phyloP scores from a whole-genome alignment of 2,888 invertebrate genomes.

The Napeogenes inachia region DNA sequence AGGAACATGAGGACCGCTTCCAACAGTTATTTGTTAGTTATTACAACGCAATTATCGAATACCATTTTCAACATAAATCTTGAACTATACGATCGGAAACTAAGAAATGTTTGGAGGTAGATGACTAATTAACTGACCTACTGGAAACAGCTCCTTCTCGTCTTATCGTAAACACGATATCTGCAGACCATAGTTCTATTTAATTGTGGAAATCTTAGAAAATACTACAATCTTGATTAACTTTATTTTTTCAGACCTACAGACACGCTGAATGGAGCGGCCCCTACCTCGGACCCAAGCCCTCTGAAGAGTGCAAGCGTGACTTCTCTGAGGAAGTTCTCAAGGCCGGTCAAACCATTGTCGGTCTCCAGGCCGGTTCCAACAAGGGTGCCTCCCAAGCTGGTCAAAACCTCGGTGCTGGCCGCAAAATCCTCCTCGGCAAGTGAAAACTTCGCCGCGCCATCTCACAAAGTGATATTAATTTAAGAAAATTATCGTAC shows the following conservation, averaged over 20 bases:
- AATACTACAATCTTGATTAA: slow-evolving; percentile 5
- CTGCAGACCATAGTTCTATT: no score
- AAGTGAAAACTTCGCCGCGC: slow-evolving; percentile 78
- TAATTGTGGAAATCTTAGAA: not conserved
- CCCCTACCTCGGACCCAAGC: slow-evolving; percentile 95
- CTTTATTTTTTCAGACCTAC: slow-evolving; percentile 81
- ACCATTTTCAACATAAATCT: no score
- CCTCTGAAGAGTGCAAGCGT: slow-evolving; percentile 94
- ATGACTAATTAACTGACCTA: no score
- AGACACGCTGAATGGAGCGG: slow-evolving; percentile 90
- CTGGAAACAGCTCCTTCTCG: no score
- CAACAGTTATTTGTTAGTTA: no score
- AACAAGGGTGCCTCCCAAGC: slow-evolving; percentile 97
- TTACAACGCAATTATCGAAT: no score
- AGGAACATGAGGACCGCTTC: slow-evolving; percentile 43
- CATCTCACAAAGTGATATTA: slow-evolving; percentile 68
- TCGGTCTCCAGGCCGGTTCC: slow-evolving; percentile 96
- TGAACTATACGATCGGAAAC: no score
- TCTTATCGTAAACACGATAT: no score
- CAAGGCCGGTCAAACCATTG: slow-evolving; percentile 90
- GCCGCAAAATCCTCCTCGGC: slow-evolving; percentile 93
- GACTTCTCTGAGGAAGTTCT: slow-evolving; percentile 95
- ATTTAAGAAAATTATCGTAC: slow-evolving; percentile 67
- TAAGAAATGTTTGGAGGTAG: no score
- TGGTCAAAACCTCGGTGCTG: slow-evolving; percentile 92